Evolutionary conservation across 2,797 vertebrate species (phyloP).

Genomic region (Clarias platycephalus): DNA sequence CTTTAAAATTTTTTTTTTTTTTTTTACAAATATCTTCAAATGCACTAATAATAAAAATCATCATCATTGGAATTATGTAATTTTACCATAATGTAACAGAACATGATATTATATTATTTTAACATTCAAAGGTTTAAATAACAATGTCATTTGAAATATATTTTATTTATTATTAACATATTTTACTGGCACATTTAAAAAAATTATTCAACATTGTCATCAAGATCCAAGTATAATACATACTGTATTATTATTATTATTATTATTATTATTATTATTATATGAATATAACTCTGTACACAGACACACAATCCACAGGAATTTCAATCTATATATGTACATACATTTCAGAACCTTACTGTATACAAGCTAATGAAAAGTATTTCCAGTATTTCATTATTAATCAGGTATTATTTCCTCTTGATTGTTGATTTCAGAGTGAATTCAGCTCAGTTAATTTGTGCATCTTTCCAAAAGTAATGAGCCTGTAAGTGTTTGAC

Average conservation of each 20-base stretch:
- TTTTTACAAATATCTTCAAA: neutral
- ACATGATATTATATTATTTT: too few species aligned
- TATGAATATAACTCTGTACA: neutral
- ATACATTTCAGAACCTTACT: constrained; percentile 63
- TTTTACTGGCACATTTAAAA: neutral
- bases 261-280: neutral
- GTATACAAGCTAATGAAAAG: constrained; percentile 72
- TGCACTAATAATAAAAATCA: neutral
- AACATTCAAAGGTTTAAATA: neutral
- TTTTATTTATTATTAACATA: neutral
- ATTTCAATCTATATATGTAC: constrained; percentile 71
- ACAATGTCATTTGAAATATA: neutral
- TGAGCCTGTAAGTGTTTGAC: neutral
- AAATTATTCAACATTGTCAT: neutral
- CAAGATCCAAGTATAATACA: neutral
- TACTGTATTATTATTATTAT: neutral
- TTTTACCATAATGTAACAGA: neutral
- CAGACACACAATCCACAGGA: constrained; percentile 63
- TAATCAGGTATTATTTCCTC: too few species aligned
- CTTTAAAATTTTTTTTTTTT: too few species aligned
- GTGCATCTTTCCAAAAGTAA: constrained; percentile 56
- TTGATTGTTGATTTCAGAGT: constrained; percentile 53
- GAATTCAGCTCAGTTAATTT: constrained; percentile 69
- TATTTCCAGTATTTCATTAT: constrained; percentile 11
- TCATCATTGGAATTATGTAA: too few species aligned